phyloP scores from a whole-genome alignment of 2,888 invertebrate genomes.

The Lomographa bimaculata region DNA sequence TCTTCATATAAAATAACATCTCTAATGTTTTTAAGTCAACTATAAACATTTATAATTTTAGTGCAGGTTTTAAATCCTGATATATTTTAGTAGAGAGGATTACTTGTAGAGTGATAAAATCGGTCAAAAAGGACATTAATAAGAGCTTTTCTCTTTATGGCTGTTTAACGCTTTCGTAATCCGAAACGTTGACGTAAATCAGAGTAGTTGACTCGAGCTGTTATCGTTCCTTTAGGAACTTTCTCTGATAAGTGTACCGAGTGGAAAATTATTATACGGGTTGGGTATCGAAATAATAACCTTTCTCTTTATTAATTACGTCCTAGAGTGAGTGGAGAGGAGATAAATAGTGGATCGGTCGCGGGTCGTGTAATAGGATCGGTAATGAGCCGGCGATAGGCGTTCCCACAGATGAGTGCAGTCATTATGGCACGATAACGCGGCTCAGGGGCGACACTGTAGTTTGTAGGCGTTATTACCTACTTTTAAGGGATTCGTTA shows the following conservation, averaged over 20 bases:
- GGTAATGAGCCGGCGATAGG: conserved; percentile 60
- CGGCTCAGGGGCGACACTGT: neutral
- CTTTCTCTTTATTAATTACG: conserved; percentile 77
- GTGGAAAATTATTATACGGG: conserved; percentile 57
- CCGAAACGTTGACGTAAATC: conserved; percentile 31
- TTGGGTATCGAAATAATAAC: conserved; percentile 70
- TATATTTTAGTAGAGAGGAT: conserved; percentile 3
- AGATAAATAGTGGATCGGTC: conserved; percentile 59
- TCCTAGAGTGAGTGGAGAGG: conserved; percentile 68
- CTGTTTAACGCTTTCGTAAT: conserved; percentile 20
- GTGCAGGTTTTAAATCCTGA: conserved; percentile 1
- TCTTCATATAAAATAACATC: conserved; percentile 6
- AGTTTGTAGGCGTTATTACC: conserved; percentile 1
- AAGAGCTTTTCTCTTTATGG: conserved; percentile 23
- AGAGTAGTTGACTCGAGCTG: conserved; percentile 37
- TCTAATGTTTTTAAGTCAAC: neutral
- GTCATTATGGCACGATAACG: conserved; percentile 39
- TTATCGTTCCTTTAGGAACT: conserved; percentile 61
- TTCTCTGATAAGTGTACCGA: conserved; percentile 68
- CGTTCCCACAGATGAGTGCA: conserved; percentile 60
- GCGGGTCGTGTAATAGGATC: conserved; percentile 51
- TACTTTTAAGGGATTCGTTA: neutral
- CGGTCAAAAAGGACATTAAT: conserved; percentile 27
- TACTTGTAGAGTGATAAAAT: conserved; percentile 22
- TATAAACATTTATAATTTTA: conserved; percentile 8